These are phyloP conservation scores for Pseudoatta argentina DNA, from an alignment of 1,140 invertebrate genomes.

Conservation along the genomic window DNA sequence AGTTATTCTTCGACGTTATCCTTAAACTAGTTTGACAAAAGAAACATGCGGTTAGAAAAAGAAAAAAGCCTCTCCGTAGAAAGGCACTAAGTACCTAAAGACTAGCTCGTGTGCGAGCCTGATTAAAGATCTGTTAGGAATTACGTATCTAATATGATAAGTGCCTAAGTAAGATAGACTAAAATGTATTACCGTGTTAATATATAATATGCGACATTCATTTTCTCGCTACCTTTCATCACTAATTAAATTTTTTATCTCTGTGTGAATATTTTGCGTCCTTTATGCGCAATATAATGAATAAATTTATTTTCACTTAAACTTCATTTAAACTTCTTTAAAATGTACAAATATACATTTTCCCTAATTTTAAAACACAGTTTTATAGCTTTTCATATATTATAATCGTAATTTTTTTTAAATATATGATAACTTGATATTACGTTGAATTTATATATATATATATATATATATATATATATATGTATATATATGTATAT, in stretches of 20 bases:
- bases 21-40: slow-evolving; percentile 74
- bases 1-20: slow-evolving; percentile 64
- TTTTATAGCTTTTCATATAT: too few species aligned
- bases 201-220: slow-evolving; percentile 25
- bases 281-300: neutral
- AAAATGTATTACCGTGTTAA: slow-evolving; percentile 65
- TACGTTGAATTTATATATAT: too few species aligned
- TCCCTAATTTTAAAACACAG: neutral
- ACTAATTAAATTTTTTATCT: neutral
- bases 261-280: neutral
- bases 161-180: slow-evolving; percentile 71
- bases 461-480: too few species aligned
- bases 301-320: neutral
- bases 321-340: neutral
- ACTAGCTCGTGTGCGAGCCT: slow-evolving; percentile 48
- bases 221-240: neutral
- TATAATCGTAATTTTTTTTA: too few species aligned
- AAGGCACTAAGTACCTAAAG: slow-evolving; percentile 73
- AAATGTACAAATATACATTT: neutral
- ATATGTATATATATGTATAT: too few species aligned
- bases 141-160: slow-evolving; percentile 60
- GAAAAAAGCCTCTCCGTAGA: slow-evolving; percentile 49
- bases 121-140: slow-evolving; percentile 69
- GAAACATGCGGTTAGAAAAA: slow-evolving; percentile 76
- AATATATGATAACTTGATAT: too few species aligned